These are phyloP conservation scores for Elaphurus davidianus DNA, from an alignment of 2,113 vertebrate species.

Conservation along the genomic window DNA sequence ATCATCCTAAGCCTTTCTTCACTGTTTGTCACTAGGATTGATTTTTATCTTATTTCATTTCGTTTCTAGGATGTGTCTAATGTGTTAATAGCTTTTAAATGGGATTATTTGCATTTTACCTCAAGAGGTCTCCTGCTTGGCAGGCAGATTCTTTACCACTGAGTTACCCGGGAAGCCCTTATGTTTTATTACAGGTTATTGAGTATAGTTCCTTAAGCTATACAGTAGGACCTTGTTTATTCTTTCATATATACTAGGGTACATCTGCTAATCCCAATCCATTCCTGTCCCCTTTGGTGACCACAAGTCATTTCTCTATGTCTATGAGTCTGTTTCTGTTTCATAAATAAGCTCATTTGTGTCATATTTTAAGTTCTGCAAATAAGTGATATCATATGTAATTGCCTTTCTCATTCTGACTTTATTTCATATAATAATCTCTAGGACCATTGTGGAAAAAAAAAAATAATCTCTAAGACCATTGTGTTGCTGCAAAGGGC, in stretches of 20 bases:
- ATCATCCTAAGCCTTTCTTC: neutral
- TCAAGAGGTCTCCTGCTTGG: neutral
- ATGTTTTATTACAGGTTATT: neutral
- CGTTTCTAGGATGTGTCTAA: neutral
- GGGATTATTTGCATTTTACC: neutral
- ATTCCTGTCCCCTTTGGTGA: neutral
- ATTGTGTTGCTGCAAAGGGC: neutral
- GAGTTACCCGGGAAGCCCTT: neutral
- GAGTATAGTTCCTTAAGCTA: neutral
- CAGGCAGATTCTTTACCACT: neutral
- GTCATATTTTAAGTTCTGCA: neutral
- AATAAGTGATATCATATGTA: neutral
- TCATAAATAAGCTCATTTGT: neutral
- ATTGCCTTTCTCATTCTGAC: neutral
- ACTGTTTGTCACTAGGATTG: neutral
- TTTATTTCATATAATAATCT: neutral
- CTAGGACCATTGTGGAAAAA: neutral
- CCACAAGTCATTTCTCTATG: neutral
- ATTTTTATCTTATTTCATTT: neutral
- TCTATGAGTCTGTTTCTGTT: neutral
- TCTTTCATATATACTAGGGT: neutral
- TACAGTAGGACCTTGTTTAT: neutral
- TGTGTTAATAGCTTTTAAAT: neutral
- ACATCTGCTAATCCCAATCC: neutral
- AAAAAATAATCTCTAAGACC: neutral